Conservation (phyloP, 2,888 invertebrate species). For the Thereva nobilitata region DNA sequence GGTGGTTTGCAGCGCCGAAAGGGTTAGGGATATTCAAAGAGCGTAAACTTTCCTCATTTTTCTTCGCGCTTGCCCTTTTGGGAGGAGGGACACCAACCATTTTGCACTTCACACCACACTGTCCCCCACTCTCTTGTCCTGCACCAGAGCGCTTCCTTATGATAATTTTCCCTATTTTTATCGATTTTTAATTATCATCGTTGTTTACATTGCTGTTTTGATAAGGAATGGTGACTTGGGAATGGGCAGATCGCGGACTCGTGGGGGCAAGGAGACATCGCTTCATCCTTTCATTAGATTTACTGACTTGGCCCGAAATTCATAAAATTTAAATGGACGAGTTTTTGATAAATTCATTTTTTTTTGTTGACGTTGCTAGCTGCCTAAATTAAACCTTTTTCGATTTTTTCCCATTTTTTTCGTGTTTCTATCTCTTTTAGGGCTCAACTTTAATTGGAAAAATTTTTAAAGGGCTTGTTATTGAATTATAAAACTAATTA, state of each 20-base stretch:
- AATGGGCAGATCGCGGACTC: not conserved
- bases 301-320: slow-evolving; percentile 26
- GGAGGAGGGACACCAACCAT: not conserved
- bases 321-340: slow-evolving; percentile 33
- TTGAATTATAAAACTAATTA: slow-evolving; percentile 42
- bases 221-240: slow-evolving; percentile 29
- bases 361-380: slow-evolving; percentile 14
- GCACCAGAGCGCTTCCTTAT: not conserved
- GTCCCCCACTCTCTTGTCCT: not conserved
- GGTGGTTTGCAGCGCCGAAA: slow-evolving; percentile 1
- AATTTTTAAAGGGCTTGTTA: slow-evolving; percentile 41
- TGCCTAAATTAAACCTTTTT: slow-evolving; percentile 28
- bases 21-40: slow-evolving; percentile 3
- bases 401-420: slow-evolving; percentile 31
- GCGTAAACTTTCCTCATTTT: slow-evolving; percentile 23
- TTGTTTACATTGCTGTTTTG: slow-evolving; percentile 37
- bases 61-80: slow-evolving; percentile 14
- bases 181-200: slow-evolving; percentile 40
- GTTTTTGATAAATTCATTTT: slow-evolving; percentile 31
- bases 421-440: slow-evolving; percentile 14
- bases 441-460: slow-evolving; percentile 41
- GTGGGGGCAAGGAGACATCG: not conserved
- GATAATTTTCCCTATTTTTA: slow-evolving; percentile 31
- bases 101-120: slow-evolving; percentile 1
- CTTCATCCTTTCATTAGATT: slow-evolving; percentile 28